Evolutionary conservation across 2,888 invertebrate genomes (phyloP), one percentile per base, ranked within the genome.

Genomic region (Scaptodrosophila latifasciaeformis): DNA sequence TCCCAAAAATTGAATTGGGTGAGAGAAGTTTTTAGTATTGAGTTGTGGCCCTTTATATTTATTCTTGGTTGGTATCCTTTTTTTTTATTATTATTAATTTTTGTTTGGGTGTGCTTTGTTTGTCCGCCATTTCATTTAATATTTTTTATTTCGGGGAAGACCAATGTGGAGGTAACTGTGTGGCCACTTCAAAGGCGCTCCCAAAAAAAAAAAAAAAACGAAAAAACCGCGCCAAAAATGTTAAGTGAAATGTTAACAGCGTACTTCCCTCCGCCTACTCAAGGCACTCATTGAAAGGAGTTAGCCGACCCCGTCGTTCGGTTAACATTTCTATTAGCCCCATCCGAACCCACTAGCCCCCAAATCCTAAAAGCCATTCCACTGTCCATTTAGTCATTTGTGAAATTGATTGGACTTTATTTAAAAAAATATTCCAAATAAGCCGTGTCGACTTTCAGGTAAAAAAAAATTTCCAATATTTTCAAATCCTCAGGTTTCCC

Each of bases 191-290:
- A 74, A 74, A 74, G 72, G 59, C 68, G 59, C 66, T 59, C 39
- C 56, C 17, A 40, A 42, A 45, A 50, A 54, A 54, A 47, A 52
- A 34, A 46, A 37, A 24, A 2, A 29, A 57, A 57, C 55, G 54
- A 49, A 66, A 39, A 49, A 62, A 54, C 45, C 58, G 56, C 69
- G 66, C 62, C 61, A 66, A 71, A 79, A 79, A 74, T 76, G 64
- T 76, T 74, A 74, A 72, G 72, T 76, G 72, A 78, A 72, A 72
- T 72, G 79, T 76, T 71, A 68, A 76, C 67, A 70, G 70, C 70
- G 49, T 35, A 48, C 24, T 7, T 24, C 24, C 24, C 24, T 5
- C 24, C n/a, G 53, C 59, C 58, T 54, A 60, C 59, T 2, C 7
- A 15, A 34, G 12, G 34, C 15, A 15, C 34, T 13, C 24, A 24